Conservation (phyloP, 2,797 vertebrate genomes). For the Esox masquinongy region DNA sequence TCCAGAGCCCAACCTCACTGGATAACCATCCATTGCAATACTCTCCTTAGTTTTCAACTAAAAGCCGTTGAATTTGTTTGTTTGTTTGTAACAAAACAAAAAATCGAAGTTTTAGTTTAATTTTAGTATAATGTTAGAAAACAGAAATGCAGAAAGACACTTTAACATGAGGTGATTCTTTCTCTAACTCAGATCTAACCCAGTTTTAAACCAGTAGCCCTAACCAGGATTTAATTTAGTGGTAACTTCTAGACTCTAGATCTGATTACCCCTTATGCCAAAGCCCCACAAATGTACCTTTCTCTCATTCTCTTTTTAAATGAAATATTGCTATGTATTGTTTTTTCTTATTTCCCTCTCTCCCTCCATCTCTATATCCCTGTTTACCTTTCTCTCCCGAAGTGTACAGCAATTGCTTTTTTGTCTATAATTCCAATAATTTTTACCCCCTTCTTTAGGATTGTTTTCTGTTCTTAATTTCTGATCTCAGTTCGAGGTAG, state of each 20-base stretch:
- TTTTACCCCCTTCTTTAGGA: conserved; percentile 22
- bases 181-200: neutral
- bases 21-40: neutral
- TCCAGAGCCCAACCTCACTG: neutral
- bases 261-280: conserved; percentile 39
- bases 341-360: neutral
- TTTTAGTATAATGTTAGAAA: no score
- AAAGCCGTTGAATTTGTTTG: no score
- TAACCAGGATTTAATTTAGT: no score
- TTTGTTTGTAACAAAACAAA: no score
- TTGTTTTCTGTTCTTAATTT: conserved; percentile 8
- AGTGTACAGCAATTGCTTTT: conserved; percentile 25
- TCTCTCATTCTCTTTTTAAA: no score
- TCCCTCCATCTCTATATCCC: neutral
- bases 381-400: conserved; percentile 29
- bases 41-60: no score
- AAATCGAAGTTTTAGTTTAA: no score
- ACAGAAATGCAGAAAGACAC: neutral
- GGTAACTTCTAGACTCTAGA: neutral
- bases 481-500: neutral
- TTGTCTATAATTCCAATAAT: conserved; percentile 23
- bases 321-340: neutral
- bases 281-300: neutral
- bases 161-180: neutral
- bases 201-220: no score